A percentile compares a stretch with the other conserved stretches of the same genome.
These are phyloP conservation scores for Andrena camellia DNA, from an alignment of 2,888 invertebrate genomes.

Conservation along the genomic window DNA sequence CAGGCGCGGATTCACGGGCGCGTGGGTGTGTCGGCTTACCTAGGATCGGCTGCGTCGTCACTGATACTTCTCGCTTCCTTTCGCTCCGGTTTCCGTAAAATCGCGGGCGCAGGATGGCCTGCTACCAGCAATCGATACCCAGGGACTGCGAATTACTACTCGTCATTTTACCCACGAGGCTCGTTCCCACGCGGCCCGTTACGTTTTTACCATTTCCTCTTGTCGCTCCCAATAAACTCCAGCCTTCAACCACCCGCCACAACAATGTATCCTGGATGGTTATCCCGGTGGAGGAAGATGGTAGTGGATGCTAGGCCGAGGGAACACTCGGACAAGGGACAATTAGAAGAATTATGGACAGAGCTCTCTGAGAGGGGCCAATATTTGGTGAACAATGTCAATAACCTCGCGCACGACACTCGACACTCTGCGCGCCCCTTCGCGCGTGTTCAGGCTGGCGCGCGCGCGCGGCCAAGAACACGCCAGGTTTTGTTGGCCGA, in stretches of 20 bases:
- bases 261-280: not conserved
- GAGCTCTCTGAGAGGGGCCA: conserved; percentile 59
- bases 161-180: conserved; percentile 18
- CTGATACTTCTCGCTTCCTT: conserved; percentile 61
- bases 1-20: conserved; percentile 61
- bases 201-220: not conserved
- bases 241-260: no score
- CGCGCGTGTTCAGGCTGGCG: conserved; percentile 49
- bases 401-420: conserved; percentile 75
- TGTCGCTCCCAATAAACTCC: not conserved
- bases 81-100: conserved; percentile 58
- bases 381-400: conserved; percentile 80
- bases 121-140: conserved; percentile 42
- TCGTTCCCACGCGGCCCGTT: conserved; percentile 41
- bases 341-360: conserved; percentile 44
- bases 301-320: not conserved
- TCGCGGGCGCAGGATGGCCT: conserved; percentile 34
- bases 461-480: conserved; percentile 67
- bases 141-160: conserved; percentile 18
- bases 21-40: conserved; percentile 64
- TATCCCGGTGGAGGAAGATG: not conserved
- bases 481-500: conserved; percentile 73
- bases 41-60: conserved; percentile 59
- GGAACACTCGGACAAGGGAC: not conserved
- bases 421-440: conserved; percentile 47